Evolutionary conservation across 2,113 vertebrate genomes (phyloP), one percentile per base, ranked within the genome.

Genomic region (Mola mola): DNA sequence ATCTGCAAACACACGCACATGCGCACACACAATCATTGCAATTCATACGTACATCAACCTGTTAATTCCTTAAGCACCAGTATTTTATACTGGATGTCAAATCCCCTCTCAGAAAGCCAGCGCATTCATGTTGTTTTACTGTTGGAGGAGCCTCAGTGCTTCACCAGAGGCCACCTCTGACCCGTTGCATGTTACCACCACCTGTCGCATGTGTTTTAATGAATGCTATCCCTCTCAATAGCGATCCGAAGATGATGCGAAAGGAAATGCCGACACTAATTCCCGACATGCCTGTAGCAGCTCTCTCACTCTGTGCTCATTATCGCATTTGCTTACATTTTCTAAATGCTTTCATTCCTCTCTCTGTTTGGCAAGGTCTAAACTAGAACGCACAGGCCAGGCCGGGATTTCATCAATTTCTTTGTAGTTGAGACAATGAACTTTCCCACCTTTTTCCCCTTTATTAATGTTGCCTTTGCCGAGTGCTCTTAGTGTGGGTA

Each of bases 181-280:
- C 64, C 68, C 62, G 37, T 55, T 53, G 62, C 76, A 63, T 72
- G 76, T 56, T 78, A 57, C 58, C 9, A 21, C 78, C 79, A 82
- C 80, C 85, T 83, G 78, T 69, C 67, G 41, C 40, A 49, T 82
- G 60, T 79, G 47, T 80, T 78, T 84, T 84, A 90, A 85, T 87
- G 65, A 87, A 80, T 80, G 67, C 85, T 75, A 78, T 83, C 70
- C 79, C 66, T 84, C 77, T 86, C 76, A 79, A 82, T 81, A 80
- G 79, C 40, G 15, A 42, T 49, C 48, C 50, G 70, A 81, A 77
- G 81, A 81, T 25, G 69, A 68, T 33, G 75, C 72, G 73, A 65
- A 71, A 65, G 72, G 62, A 79, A 74, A 82, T 59, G 46, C 66
- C 77, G 60, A 51, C 16, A n/a, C 66, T 70, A 78, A 79, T 75